phyloP scores from a whole-genome alignment of 2,113 vertebrate species.

The Rhinolophus sinicus region DNA sequence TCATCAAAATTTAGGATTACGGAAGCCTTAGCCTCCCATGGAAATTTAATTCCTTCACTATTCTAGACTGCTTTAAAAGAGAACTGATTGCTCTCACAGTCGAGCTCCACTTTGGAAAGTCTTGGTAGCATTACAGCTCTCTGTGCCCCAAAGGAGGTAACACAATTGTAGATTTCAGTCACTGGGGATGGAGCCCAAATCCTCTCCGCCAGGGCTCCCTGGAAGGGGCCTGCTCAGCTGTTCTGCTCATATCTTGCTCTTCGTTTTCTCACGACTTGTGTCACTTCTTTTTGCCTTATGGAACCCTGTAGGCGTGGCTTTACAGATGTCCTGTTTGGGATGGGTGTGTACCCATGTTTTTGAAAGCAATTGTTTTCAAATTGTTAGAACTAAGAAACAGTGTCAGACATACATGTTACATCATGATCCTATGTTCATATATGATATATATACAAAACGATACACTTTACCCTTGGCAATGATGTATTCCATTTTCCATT shows the following conservation, averaged over 20 bases:
- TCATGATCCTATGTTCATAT: neutral
- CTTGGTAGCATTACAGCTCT: conserved; percentile 17
- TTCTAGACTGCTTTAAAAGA: neutral
- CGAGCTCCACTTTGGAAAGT: neutral
- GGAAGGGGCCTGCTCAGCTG: neutral
- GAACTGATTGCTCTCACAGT: neutral
- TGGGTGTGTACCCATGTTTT: too few species aligned
- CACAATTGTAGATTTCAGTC: conserved; percentile 35
- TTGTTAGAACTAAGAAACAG: neutral
- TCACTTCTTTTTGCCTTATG: neutral
- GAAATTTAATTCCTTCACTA: neutral
- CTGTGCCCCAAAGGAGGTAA: neutral
- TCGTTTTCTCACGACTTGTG: neutral
- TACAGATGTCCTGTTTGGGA: neutral
- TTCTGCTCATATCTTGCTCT: neutral
- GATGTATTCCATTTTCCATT: neutral
- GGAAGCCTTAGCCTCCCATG: neutral
- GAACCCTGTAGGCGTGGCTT: neutral
- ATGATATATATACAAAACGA: neutral
- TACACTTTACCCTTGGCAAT: neutral
- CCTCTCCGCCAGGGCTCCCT: neutral
- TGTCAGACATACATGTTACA: neutral
- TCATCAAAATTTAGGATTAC: neutral
- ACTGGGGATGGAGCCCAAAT: conserved; percentile 1
- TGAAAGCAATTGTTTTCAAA: neutral